These are phyloP conservation scores for Drosophila nigromelanica DNA, from an alignment of 1,140 invertebrate genomes.

Conservation along the genomic window DNA sequence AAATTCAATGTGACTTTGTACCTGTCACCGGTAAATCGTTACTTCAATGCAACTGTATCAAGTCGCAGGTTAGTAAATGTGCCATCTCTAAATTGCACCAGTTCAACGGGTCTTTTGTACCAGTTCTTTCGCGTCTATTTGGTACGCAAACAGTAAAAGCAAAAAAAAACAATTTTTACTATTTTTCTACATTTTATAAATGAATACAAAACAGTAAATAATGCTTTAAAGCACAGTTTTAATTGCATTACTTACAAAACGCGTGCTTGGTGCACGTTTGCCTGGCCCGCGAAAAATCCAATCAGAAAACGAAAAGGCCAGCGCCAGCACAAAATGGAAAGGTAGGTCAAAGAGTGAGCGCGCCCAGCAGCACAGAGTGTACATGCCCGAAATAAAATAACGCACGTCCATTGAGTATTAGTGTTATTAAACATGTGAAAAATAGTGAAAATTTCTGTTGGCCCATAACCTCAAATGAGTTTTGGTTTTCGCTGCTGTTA, in stretches of 20 bases:
- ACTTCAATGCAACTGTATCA: conserved; percentile 23
- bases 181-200: conserved; percentile 80
- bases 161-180: conserved; percentile 74
- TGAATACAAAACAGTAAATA: conserved; percentile 61
- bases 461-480: conserved; percentile 80
- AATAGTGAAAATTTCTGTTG: conserved; percentile 70
- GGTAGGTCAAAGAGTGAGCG: conserved; percentile 75
- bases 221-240: conserved; percentile 64
- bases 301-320: conserved; percentile 68
- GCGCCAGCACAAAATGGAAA: conserved; percentile 76
- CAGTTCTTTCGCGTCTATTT: conserved; percentile 67
- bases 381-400: conserved; percentile 52
- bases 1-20: not conserved
- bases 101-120: conserved; percentile 44
- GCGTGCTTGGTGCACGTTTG: conserved; percentile 31
- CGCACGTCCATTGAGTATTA: conserved; percentile 5
- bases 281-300: conserved; percentile 46
- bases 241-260: conserved; percentile 33
- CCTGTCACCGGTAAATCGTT: conserved; percentile 17
- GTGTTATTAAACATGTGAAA: conserved; percentile 56
- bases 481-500: conserved; percentile 63
- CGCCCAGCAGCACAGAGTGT: conserved; percentile 55
- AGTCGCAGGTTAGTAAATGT: conserved; percentile 39
- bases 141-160: conserved; percentile 69
- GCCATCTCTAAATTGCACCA: conserved; percentile 49